Conservation (phyloP, 2,888 invertebrate species). For the Tachina grossa region DNA sequence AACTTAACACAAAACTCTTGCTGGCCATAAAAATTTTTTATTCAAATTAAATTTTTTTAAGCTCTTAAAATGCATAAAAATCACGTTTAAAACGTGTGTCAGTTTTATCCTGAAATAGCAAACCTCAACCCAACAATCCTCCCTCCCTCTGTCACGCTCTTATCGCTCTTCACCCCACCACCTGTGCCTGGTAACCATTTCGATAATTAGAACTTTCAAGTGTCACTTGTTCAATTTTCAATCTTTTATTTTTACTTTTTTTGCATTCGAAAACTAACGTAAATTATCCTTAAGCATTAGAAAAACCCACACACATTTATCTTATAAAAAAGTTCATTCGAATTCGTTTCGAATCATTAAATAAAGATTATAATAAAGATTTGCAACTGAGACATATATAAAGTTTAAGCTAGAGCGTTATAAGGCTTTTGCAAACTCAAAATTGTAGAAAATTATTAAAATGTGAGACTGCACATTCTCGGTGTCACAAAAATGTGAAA, state of each 20-base stretch:
- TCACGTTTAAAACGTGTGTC: conserved; percentile 54
- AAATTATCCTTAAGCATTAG: conserved; percentile 63
- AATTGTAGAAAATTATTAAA: conserved; percentile 20
- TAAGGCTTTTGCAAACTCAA: conserved; percentile 28
- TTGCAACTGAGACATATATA: not conserved
- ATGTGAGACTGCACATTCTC: conserved; percentile 36
- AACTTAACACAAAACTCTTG: not conserved
- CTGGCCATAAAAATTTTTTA: not conserved
- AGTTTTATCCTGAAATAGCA: conserved; percentile 12
- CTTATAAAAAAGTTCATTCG: conserved; percentile 9
- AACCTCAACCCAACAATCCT: too few relatives aligned
- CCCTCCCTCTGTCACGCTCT: not conserved
- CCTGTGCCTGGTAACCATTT: not conserved
- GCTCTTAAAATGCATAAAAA: conserved; percentile 39
- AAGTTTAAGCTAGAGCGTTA: not conserved
- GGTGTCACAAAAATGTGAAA: conserved; percentile 14
- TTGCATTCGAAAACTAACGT: conserved; percentile 26
- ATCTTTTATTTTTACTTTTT: not conserved
- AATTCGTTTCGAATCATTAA: conserved; percentile 65
- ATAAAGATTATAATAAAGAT: conserved; percentile 64
- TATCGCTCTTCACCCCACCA: not conserved
- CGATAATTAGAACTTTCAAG: conserved; percentile 50
- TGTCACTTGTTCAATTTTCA: conserved; percentile 52
- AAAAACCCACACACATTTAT: conserved; percentile 48
- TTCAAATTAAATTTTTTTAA: conserved; percentile 15